Base-by-base conservation (phyloP, 2,888 invertebrate species). In the Onchidella celtica region DNA sequence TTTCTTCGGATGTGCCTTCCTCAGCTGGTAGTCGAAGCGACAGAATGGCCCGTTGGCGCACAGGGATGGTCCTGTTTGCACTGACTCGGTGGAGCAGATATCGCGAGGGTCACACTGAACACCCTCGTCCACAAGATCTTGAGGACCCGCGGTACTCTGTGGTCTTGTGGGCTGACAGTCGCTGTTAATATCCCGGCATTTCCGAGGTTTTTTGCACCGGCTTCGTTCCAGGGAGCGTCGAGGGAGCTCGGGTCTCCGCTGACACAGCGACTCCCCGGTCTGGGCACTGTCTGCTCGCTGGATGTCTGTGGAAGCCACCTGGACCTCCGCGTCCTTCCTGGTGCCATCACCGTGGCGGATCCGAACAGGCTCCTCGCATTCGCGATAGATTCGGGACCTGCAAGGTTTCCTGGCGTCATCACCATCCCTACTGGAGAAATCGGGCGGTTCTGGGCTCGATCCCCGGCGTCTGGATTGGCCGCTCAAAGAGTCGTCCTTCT, bases 21-120 rank as follows among this genome's bases (percentile, higher is more conserved):
- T 65, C 29, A 74, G 63, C 63, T 38, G 61, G 63, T 74, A 74
- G 76, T 76, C 76, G 1, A 65, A 40, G 11, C 66, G 40, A 34
- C 47, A 76, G 65, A 66, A 74, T 4, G 74, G 40, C 3, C 74
- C 74, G 11, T 29, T 40, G 14, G 63, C 76, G 0, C 57, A 24
- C 9, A 76, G 32, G 1, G 76, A 76, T 0, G 76, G 65, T 6
- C 76, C 76, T 3, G 76, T 76, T 21, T 76, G 76, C 1, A 17
- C 24, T 4, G 11, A 32, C 32, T 76, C 66, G 2, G 14, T 24
- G 0, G 32, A 29, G 29, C 47, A 11, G 1, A 76, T 6, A 9
- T 40, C 29, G 32, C 66, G 36, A 21, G 55, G 32, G 14, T 76
- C 66, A 9, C n/a, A 38, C 36, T 76, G 76, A 11, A n/a, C 21